Percentiles rank a stretch among this genome's conserved stretches.
These are phyloP conservation scores for Lithophane socia DNA, from an alignment of 2,888 invertebrate genomes.

Conservation along the genomic window DNA sequence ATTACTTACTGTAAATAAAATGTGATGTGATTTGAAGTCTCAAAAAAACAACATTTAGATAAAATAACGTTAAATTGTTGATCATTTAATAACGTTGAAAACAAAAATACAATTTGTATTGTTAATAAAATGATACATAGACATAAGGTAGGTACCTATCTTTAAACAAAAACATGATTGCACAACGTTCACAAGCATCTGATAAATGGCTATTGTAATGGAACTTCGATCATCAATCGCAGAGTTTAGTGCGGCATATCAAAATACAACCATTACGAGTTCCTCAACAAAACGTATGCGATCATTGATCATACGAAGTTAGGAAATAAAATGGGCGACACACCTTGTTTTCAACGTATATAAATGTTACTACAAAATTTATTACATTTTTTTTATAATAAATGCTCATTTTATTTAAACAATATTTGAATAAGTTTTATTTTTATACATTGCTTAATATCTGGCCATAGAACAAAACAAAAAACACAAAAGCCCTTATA, in stretches of 20 bases:
- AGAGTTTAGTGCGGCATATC: slow-evolving; percentile 60
- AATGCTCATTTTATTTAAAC: not conserved
- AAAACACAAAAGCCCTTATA: slow-evolving; percentile 3
- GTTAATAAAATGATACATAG: slow-evolving; percentile 9
- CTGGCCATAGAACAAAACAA: slow-evolving; percentile 31
- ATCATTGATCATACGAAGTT: slow-evolving; percentile 66
- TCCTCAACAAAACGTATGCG: slow-evolving; percentile 60
- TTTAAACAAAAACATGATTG: slow-evolving; percentile 40
- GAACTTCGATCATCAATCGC: slow-evolving; percentile 68
- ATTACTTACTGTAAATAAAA: not conserved
- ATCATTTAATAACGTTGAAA: slow-evolving; percentile 32
- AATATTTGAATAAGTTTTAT: slow-evolving; percentile 17
- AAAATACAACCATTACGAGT: slow-evolving; percentile 68
- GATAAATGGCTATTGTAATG: slow-evolving; percentile 57
- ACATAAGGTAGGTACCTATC: slow-evolving; percentile 6
- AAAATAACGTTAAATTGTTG: slow-evolving; percentile 5
- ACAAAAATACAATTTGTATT: slow-evolving; percentile 3
- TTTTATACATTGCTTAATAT: slow-evolving; percentile 6
- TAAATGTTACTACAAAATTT: slow-evolving; percentile 40
- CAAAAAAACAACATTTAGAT: not conserved
- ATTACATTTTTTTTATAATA: slow-evolving; percentile 22
- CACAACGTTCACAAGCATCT: slow-evolving; percentile 37
- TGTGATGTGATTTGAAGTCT: not conserved
- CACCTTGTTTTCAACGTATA: slow-evolving; percentile 51
- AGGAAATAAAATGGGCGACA: slow-evolving; percentile 59